phyloP scores from a whole-genome alignment of 2,113 vertebrate genomes.

The Ceyx melanurus region DNA sequence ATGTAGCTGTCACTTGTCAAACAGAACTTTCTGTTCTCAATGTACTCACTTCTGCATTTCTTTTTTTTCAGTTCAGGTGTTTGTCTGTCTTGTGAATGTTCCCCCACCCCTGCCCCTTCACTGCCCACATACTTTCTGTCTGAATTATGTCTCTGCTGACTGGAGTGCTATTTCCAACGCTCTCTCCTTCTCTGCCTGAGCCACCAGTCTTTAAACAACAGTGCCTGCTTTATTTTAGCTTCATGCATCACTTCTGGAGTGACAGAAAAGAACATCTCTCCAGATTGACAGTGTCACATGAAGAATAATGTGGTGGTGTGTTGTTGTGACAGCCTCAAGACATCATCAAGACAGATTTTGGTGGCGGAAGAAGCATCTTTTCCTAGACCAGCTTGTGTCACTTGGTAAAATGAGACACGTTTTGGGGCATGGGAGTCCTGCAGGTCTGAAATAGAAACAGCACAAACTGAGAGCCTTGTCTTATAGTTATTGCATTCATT shows the following conservation, averaged over 20 bases:
- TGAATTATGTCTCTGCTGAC: neutral
- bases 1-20: neutral
- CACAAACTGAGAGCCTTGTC: neutral
- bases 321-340: slow-evolving; percentile 41
- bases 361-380: neutral
- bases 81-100: neutral
- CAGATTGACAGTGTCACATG: slow-evolving; percentile 1
- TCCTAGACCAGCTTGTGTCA: neutral
- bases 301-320: neutral
- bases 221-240: slow-evolving; percentile 13
- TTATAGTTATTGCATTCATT: neutral
- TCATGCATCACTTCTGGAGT: neutral
- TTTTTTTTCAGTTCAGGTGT: neutral
- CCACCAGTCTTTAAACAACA: neutral
- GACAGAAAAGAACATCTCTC: neutral
- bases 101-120: neutral
- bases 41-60: neutral
- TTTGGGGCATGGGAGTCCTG: slow-evolving; percentile 7
- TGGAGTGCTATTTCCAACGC: neutral
- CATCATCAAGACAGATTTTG: slow-evolving; percentile 20
- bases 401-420: neutral
- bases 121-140: neutral
- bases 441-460: slow-evolving; percentile 13
- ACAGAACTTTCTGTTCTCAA: neutral
- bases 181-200: neutral